Evolutionary conservation across 1,140 invertebrate species (phyloP).

Genomic region (Drosophila mojavensis): DNA sequence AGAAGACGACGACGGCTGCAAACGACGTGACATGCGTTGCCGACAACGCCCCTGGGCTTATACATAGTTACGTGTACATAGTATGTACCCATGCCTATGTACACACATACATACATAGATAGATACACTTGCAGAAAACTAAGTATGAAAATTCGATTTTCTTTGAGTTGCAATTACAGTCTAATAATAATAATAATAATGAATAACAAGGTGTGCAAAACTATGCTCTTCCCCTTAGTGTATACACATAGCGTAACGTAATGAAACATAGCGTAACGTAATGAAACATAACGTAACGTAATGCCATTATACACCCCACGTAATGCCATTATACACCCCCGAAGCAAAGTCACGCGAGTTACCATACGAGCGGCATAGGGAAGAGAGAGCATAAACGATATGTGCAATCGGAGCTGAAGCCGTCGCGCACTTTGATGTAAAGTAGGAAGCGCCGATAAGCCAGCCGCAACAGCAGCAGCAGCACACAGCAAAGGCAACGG

Average conservation of each 20-base stretch:
- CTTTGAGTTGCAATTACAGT: no score
- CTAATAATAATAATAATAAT: no score
- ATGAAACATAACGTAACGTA: no score
- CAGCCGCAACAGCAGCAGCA: conserved; percentile 31
- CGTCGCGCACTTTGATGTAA: conserved; percentile 52
- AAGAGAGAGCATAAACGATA: conserved; percentile 14
- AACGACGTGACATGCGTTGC: conserved; percentile 48
- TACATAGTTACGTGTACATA: conserved; percentile 17
- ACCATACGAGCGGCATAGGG: no score
- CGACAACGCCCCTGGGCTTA: conserved; percentile 51
- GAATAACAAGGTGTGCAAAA: no score
- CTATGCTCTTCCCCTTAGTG: no score
- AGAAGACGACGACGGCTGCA: conserved; percentile 18
- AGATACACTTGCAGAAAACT: no score
- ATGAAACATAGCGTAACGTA: no score
- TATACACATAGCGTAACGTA: no score
- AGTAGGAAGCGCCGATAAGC: conserved; percentile 55
- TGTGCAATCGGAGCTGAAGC: conserved; percentile 38
- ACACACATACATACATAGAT: conserved; percentile 4
- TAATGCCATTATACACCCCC: conserved; percentile 8
- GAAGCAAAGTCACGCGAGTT: background rate
- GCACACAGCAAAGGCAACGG: conserved; percentile 5
- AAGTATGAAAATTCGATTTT: no score
- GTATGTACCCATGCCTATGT: conserved; percentile 3
- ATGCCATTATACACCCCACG: conserved; percentile 3